Base-by-base conservation (phyloP, 2,888 invertebrate species). In the Agriopis marginaria region DNA sequence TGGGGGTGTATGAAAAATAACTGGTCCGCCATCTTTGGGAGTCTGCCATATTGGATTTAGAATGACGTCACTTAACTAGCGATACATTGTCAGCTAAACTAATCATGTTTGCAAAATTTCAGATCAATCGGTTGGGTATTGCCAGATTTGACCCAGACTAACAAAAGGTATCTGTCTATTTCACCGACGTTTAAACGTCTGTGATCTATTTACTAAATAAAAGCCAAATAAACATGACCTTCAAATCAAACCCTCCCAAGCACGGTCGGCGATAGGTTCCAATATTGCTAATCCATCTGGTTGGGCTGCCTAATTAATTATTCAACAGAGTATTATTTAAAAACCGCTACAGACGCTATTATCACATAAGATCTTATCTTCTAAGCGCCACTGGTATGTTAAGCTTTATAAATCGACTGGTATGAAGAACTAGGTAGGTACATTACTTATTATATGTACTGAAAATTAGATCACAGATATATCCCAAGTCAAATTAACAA, bases 301-400 rank as follows among this genome's bases (percentile, higher is more conserved):
- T 73, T 71, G 54, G 51, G 45, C 47, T 65, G 59, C 61, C 51
- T 63, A 65, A 72, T 74, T 73, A 72, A 71, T 71, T 70, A 72
- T 75, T 76, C 67, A 74, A 58, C 53, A 70, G 71, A 72, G 58
- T 75, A 73, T 66, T 66, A 71, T 63, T 66, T 42, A 66, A 62
- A 55, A 64, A 60, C 66, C 32, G 42, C 51, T 61, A 51, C 58
- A 11, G 53, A 66, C 70, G 61, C 51, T 71, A 54, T 61, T 69
- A 63, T 63, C 60, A 68, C 60, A 7, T 17, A 63, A 11, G 17
- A 42, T n/a, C 11, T 56, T 49, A 39, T 55, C 60, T 63, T n/a
- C 32, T 70, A 74, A 74, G 75, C 71, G 70, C 76, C 70, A 66
- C 61, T 65, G 63, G 68, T 65, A 75, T 71, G 71, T 71, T 65